Percentiles rank a stretch among this genome's conserved stretches.
These are phyloP conservation scores for Aix galericulata DNA, from an alignment of 2,113 vertebrate species.

Conservation along the genomic window DNA sequence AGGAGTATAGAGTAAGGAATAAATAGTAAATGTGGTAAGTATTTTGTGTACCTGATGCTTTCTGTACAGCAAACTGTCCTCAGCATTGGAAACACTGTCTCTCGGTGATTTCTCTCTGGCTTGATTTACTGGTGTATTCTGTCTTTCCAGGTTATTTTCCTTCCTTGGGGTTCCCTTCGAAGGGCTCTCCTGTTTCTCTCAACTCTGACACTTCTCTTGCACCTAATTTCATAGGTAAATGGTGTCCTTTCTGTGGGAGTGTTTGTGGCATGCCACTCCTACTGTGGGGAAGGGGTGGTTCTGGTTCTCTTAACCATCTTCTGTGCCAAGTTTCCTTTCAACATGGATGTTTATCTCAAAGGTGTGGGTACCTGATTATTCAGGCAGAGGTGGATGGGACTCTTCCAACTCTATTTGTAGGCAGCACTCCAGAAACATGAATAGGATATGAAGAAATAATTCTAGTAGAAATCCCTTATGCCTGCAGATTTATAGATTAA, in stretches of 20 bases:
- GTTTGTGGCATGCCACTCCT: neutral
- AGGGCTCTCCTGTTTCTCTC: constrained; percentile 86
- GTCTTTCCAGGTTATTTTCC: constrained; percentile 90
- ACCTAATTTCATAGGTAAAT: constrained; percentile 89
- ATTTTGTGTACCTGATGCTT: neutral
- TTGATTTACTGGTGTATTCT: constrained; percentile 69
- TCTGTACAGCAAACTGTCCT: neutral
- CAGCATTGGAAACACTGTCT: neutral
- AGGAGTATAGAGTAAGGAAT: neutral
- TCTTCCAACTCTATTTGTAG: neutral
- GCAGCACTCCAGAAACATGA: neutral
- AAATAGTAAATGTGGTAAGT: neutral
- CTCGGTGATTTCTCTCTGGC: neutral
- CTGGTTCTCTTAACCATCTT: neutral
- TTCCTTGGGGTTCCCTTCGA: constrained; percentile 90
- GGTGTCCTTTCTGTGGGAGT: neutral
- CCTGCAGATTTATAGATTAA: constrained; percentile 17
- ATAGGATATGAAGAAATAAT: constrained; percentile 18
- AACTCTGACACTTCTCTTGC: constrained; percentile 88
- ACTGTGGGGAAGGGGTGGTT: neutral
- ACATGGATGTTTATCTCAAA: neutral
- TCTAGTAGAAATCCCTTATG: neutral
- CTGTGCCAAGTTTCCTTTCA: neutral
- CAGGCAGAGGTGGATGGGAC: neutral
- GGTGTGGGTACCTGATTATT: neutral